Percentiles rank a stretch among this genome's conserved stretches.
phyloP scores from a whole-genome alignment of 2,888 invertebrate species.

The Scaptomyza tumidula region DNA sequence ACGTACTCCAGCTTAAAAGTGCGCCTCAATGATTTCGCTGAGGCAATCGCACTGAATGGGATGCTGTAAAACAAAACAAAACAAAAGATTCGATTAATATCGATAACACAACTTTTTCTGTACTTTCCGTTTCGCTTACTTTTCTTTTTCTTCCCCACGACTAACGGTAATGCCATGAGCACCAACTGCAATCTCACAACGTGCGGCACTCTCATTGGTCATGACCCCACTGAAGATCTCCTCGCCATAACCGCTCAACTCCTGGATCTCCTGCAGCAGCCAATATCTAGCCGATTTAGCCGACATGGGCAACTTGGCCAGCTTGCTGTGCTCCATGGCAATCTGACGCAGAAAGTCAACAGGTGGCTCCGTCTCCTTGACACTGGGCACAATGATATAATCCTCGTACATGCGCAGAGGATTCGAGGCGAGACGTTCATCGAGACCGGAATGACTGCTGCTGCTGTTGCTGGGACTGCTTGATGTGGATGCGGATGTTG shows the following conservation, averaged over 20 bases:
- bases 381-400: conserved; percentile 78
- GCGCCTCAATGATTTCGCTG: conserved; percentile 90
- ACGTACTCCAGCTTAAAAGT: conserved; percentile 91
- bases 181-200: conserved; percentile 89
- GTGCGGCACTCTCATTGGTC: conserved; percentile 82
- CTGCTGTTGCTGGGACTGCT: conserved; percentile 61
- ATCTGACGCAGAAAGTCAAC: conserved; percentile 82
- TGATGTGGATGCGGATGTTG: conserved; percentile 40
- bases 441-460: conserved; percentile 63
- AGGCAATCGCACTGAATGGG: conserved; percentile 92
- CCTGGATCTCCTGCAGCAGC: conserved; percentile 91
- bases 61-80: conserved; percentile 86
- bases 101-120: neutral
- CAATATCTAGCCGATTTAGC: conserved; percentile 93
- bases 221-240: conserved; percentile 91
- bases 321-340: conserved; percentile 83
- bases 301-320: conserved; percentile 87
- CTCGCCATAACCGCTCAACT: conserved; percentile 90
- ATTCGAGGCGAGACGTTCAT: conserved; percentile 71
- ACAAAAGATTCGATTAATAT: neutral
- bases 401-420: conserved; percentile 82
- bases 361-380: conserved; percentile 65
- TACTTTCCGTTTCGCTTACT: conserved; percentile 61
- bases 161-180: conserved; percentile 92
- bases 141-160: conserved; percentile 88